phyloP scores from a whole-genome alignment of 1,140 invertebrate genomes.

The Eciton burchellii region DNA sequence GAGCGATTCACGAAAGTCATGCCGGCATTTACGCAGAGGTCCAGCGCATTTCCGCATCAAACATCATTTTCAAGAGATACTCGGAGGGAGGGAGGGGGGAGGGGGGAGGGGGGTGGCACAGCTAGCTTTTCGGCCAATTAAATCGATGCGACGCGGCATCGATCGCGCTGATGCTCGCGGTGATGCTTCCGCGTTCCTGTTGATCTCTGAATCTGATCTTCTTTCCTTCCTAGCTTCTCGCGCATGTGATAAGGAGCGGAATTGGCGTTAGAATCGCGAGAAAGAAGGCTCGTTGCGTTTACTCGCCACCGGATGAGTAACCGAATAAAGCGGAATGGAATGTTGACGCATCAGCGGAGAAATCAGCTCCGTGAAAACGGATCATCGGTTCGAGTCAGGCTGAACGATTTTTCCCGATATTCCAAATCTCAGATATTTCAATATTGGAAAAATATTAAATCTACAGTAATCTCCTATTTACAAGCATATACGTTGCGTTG shows the following conservation, averaged over 20 bases:
- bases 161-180: not conserved
- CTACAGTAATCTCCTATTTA: not conserved
- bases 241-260: not conserved
- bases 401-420: not conserved
- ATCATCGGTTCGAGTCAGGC: not conserved
- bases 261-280: not conserved
- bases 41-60: constrained; percentile 2
- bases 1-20: not conserved
- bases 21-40: not conserved
- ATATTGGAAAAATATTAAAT: constrained; percentile 40
- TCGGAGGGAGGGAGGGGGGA: too few relatives aligned
- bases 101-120: too few relatives aligned
- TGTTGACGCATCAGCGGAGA: not conserved
- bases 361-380: not conserved
- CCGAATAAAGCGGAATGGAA: not conserved
- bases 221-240: not conserved
- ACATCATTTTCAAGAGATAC: not conserved
- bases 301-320: too few relatives aligned
- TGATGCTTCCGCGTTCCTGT: not conserved
- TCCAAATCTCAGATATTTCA: constrained; percentile 4
- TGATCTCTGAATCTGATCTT: not conserved
- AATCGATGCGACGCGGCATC: not conserved
- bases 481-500: not conserved
- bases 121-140: constrained; percentile 16
- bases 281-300: not conserved